Conservation (phyloP, 2,113 vertebrate species). For the Sigmodon hispidus region DNA sequence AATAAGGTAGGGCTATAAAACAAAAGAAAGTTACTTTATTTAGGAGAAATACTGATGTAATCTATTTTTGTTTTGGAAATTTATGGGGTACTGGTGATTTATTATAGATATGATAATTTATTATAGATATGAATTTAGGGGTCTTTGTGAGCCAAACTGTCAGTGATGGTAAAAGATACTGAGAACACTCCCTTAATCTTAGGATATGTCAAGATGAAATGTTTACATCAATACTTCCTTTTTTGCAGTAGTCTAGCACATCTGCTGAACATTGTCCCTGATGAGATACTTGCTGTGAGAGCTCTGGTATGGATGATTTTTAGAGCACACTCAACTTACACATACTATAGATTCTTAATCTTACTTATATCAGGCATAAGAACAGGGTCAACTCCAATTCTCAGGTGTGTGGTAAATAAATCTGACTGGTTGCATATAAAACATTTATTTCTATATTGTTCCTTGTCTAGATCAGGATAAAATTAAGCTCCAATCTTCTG, state of each 20-base stretch:
- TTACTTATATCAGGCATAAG: neutral
- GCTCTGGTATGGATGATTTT: neutral
- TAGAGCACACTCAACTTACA: neutral
- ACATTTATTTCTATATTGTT: conserved; percentile 19
- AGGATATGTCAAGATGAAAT: conserved; percentile 41
- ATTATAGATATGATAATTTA: conserved; percentile 23
- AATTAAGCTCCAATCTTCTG: conserved; percentile 8
- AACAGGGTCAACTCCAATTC: neutral
- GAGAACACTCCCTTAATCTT: conserved; percentile 33
- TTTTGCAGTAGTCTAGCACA: neutral
- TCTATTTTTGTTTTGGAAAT: conserved; percentile 17
- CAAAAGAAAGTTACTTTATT: neutral
- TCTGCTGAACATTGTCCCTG: neutral
- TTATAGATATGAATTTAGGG: neutral
- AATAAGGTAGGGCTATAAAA: conserved; percentile 62
- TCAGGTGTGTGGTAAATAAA: neutral
- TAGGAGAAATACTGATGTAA: neutral
- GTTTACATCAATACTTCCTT: conserved; percentile 43
- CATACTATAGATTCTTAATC: neutral
- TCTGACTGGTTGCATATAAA: neutral
- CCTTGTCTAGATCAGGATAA: neutral
- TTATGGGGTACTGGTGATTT: conserved; percentile 18
- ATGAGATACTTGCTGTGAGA: neutral
- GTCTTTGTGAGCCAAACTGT: conserved; percentile 33
- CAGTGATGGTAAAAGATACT: conserved; percentile 35